These are phyloP conservation scores for Galerucella nymphaeae DNA, from an alignment of 2,888 invertebrate species.

Conservation along the genomic window DNA sequence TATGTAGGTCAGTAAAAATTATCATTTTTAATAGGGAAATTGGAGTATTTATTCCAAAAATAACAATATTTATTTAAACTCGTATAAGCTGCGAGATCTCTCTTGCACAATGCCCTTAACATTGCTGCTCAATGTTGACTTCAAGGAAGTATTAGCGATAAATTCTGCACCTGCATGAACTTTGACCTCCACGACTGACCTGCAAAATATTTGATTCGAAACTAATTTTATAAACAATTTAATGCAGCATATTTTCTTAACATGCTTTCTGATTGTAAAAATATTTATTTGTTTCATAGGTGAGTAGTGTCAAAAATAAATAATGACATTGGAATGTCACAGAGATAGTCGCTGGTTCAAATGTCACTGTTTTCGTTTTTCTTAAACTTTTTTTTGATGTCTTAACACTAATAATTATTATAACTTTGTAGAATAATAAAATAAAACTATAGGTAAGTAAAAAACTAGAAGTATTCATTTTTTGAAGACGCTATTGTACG, in stretches of 20 bases:
- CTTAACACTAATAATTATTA: too few relatives aligned
- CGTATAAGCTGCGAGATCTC: background rate
- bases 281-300: too few relatives aligned
- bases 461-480: too few relatives aligned
- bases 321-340: too few relatives aligned
- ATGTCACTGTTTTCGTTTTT: too few relatives aligned
- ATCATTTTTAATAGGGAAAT: background rate
- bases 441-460: too few relatives aligned
- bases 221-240: conserved; percentile 27
- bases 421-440: too few relatives aligned
- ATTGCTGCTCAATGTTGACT: background rate
- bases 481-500: too few relatives aligned
- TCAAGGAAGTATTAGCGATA: conserved; percentile 21
- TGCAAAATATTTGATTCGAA: conserved; percentile 39
- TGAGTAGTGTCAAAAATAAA: too few relatives aligned
- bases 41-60: background rate
- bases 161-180: conserved; percentile 35
- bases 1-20: conserved; percentile 1
- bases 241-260: conserved; percentile 2
- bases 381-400: too few relatives aligned
- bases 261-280: conserved; percentile 1
- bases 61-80: background rate
- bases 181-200: conserved; percentile 41
- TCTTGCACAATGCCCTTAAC: background rate
- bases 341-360: too few relatives aligned